Base-by-base conservation (phyloP, 2,797 vertebrate genomes). In the Capromys pilorides region DNA sequence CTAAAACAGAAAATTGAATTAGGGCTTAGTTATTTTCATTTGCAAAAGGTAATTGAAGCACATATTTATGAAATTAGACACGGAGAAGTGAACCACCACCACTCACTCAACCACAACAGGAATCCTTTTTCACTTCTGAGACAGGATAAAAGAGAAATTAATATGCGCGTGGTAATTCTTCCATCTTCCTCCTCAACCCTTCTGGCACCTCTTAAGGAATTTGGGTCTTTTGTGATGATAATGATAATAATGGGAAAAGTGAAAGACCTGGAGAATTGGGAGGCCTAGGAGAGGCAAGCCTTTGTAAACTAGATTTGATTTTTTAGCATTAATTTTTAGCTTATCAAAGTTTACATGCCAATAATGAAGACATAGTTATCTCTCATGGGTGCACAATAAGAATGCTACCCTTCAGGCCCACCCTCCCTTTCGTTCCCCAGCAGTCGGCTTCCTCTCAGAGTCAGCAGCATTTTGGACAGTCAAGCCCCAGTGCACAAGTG, bases 1-100 rank as follows among this genome's bases (percentile, higher is more conserved):
- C 92, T 96, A 85, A 96, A 96, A 97, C 71, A 96, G 94, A 94
- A 97, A 96, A 96, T 81, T 93, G 90, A 95, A 94, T 84, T 80
- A 88, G 75, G 57, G 88, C 84, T 94, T 94, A 90, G 87, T 92
- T 81, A 93, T 86, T 96, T 75, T 86, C 87, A 90, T 91, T 93
- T 90, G 84, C 86, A 88, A 93, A 95, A 95, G 84, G 77, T 96
- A 93, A 96, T 87, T 87, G 94, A 94, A 96, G 81, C 89, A 64
- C 83, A 36, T 84, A 94, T 86, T 97, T 95, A 94, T 85, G 79
- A 96, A 97, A 96, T 95, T 91, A 96, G 94, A 94, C 75, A 66
- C 77, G 94, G 92, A 91, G 82, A 95, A 41, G 59, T 84, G 59
- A 93, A 54, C 75, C 81, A 51, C 83, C 22, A 61, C 69, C 80